Percentiles rank a stretch among this genome's conserved stretches.
These are phyloP conservation scores for Ginglymostoma cirratum DNA, from an alignment of 2,113 vertebrate genomes.

Conservation along the genomic window DNA sequence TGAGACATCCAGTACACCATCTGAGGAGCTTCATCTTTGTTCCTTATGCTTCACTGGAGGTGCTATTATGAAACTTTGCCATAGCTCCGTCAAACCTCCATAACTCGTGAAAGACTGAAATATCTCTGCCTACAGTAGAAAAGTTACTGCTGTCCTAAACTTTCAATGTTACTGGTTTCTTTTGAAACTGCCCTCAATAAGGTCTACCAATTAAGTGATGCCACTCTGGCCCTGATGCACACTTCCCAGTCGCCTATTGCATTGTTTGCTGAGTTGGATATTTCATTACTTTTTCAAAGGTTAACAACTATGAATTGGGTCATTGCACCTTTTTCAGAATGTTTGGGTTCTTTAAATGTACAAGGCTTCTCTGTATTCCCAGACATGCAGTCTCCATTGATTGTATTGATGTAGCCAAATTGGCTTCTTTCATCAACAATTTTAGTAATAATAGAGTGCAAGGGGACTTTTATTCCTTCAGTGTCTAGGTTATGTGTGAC, in stretches of 20 bases:
- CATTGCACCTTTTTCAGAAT: background rate
- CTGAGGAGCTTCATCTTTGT: background rate
- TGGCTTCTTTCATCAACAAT: background rate
- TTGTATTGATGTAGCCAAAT: background rate
- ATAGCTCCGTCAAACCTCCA: background rate
- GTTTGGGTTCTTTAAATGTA: background rate
- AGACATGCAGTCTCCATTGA: background rate
- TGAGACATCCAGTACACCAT: background rate
- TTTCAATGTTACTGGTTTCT: background rate
- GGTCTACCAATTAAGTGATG: background rate
- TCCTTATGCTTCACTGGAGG: background rate
- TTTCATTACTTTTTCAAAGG: background rate
- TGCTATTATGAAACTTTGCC: background rate
- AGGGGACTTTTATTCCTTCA: background rate
- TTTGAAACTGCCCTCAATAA: background rate
- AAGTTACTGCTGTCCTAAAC: background rate
- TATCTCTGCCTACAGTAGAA: background rate
- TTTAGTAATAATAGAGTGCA: background rate
- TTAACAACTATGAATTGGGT: too few species aligned
- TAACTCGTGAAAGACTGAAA: background rate
- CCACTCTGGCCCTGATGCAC: background rate
- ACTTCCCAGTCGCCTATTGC: background rate
- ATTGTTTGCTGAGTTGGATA: background rate
- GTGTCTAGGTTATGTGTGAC: background rate
- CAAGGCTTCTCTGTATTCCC: background rate